phyloP scores from a whole-genome alignment of 2,113 vertebrate genomes.

The Microtus richardsoni region DNA sequence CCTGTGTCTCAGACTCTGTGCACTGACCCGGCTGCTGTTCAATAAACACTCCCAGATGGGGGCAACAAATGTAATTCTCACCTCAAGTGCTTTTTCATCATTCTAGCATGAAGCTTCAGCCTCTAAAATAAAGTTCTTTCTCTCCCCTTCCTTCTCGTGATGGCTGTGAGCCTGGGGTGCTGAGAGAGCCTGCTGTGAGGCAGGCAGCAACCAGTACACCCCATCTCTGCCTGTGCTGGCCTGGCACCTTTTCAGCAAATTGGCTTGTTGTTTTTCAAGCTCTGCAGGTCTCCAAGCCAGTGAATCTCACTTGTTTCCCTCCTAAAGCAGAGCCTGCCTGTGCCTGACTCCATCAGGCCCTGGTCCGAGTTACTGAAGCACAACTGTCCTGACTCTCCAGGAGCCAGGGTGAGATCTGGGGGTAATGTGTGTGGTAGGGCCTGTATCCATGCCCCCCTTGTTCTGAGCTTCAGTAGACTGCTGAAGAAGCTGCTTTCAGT shows the following conservation, averaged over 20 bases:
- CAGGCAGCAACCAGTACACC: neutral
- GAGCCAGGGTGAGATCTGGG: neutral
- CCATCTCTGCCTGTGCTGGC: fast-evolving
- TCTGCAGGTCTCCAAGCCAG: neutral
- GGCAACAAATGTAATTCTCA: slow-evolving; percentile 54
- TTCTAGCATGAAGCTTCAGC: slow-evolving; percentile 27
- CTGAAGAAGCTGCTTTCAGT: neutral
- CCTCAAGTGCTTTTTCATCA: neutral
- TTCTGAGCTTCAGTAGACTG: neutral
- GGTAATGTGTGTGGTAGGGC: neutral
- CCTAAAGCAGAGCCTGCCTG: slow-evolving; percentile 24
- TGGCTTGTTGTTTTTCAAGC: neutral
- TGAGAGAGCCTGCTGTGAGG: neutral
- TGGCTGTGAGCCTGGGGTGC: neutral
- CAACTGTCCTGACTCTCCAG: neutral
- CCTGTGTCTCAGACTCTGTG: slow-evolving; percentile 24
- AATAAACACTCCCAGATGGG: slow-evolving; percentile 32
- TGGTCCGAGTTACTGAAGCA: fast-evolving
- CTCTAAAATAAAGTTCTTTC: neutral
- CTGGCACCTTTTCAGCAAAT: neutral
- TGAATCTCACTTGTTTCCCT: slow-evolving; percentile 31
- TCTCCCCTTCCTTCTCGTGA: neutral
- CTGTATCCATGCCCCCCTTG: neutral
- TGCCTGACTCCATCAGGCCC: slow-evolving; percentile 27
- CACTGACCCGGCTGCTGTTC: neutral